Evolutionary conservation across 2,113 vertebrate species (phyloP).

Genomic region (Notarius quadriscutis): DNA sequence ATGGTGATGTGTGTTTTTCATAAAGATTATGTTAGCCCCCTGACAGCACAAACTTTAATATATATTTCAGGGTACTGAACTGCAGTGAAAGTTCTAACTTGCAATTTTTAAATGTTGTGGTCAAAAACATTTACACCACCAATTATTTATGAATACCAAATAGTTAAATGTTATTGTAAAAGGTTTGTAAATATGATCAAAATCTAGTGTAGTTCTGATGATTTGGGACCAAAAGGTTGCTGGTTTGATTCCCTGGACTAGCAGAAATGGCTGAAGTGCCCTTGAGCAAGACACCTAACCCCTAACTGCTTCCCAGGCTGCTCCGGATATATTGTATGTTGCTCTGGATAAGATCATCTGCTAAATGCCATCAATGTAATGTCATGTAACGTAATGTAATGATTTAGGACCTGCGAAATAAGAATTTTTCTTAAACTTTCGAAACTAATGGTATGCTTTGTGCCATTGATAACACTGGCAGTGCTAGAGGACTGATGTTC

Average conservation of each 20-base stretch:
- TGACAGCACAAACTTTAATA: slow-evolving; percentile 56
- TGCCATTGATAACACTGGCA: not conserved
- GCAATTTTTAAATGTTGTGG: slow-evolving; percentile 12
- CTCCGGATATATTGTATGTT: no score
- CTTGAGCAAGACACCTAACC: no score
- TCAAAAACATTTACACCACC: not conserved
- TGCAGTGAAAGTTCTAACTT: slow-evolving; percentile 53
- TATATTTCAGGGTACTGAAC: slow-evolving; percentile 55
- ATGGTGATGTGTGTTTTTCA: slow-evolving; percentile 69
- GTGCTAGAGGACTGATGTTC: not conserved
- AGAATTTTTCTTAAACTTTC: not conserved
- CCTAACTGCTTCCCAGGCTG: no score
- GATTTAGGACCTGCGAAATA: not conserved
- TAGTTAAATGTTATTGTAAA: not conserved
- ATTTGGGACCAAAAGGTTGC: not conserved
- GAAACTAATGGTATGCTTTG: not conserved
- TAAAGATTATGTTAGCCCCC: slow-evolving; percentile 65
- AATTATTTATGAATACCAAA: not conserved
- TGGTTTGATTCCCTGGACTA: no score
- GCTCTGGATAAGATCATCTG: no score
- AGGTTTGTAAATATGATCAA: no score
- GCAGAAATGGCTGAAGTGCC: no score
- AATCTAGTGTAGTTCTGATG: not conserved
- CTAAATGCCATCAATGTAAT: no score
- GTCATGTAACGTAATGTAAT: no score